Evolutionary conservation across 92 coral and sea anemone genomes (phyloP).

Genomic region (Diadumene lineata): DNA sequence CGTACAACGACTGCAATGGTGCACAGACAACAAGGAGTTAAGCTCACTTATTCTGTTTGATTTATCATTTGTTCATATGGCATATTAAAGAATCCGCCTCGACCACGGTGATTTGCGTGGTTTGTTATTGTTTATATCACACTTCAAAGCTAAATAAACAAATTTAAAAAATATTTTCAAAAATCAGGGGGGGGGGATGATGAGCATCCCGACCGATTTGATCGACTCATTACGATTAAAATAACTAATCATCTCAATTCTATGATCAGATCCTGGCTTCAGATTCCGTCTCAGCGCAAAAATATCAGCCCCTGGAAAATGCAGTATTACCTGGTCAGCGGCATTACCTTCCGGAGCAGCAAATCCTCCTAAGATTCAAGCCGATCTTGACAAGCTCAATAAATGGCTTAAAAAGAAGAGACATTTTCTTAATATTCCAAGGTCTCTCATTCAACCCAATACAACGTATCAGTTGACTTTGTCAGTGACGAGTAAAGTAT

Average conservation of each 20-base stretch:
- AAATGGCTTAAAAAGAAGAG: not conserved
- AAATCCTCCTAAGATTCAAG: not conserved
- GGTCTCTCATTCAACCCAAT: not conserved
- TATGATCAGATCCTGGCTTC: slow-evolving; percentile 10
- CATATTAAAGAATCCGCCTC: too few relatives aligned
- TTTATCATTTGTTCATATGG: too few relatives aligned
- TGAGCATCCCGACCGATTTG: too few relatives aligned
- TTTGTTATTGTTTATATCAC: too few relatives aligned
- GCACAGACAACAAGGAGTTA: too few relatives aligned
- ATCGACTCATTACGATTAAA: too few relatives aligned
- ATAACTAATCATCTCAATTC: not conserved
- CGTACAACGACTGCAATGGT: too few relatives aligned
- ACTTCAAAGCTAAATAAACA: too few relatives aligned
- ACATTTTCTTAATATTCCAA: not conserved
- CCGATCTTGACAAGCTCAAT: slow-evolving; percentile 12
- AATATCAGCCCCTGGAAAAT: not conserved
- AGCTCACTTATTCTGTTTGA: too few relatives aligned
- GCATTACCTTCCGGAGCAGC: not conserved
- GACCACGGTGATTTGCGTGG: too few relatives aligned
- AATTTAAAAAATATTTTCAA: too few relatives aligned
- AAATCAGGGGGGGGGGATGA: too few relatives aligned
- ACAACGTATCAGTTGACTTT: not conserved
- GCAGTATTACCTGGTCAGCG: slow-evolving; percentile 5
- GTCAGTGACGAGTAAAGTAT: not conserved
- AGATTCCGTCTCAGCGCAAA: not conserved